These are phyloP conservation scores for Adelosebastes latens DNA, from an alignment of 2,797 vertebrate species.

Conservation along the genomic window DNA sequence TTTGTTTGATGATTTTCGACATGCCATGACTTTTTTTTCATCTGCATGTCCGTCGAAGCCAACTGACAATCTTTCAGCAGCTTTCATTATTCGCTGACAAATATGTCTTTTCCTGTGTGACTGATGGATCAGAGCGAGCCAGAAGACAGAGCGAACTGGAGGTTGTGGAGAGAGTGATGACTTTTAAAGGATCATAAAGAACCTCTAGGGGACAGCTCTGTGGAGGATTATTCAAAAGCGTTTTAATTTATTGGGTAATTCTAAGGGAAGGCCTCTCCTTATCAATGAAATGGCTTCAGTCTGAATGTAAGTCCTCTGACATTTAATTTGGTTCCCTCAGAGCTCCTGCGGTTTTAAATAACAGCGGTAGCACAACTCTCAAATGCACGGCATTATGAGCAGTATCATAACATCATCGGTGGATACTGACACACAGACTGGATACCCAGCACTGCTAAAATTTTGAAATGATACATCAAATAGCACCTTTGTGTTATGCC, in stretches of 20 bases:
- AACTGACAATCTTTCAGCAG: constrained; percentile 45
- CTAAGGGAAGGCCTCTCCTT: constrained; percentile 70
- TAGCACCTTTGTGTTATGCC: background rate
- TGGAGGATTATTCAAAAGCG: constrained; percentile 77
- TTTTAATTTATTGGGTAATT: constrained; percentile 83
- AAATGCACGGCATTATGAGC: constrained; percentile 40
- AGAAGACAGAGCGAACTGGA: constrained; percentile 65
- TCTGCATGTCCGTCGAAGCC: constrained; percentile 24
- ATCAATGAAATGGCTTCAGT: constrained; percentile 75
- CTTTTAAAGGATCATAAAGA: constrained; percentile 82
- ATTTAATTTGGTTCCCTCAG: constrained; percentile 67
- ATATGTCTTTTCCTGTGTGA: constrained; percentile 72
- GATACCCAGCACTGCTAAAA: background rate
- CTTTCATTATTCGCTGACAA: constrained; percentile 74
- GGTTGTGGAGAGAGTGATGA: constrained; percentile 75
- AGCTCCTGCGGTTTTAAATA: constrained; percentile 58
- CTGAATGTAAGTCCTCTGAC: constrained; percentile 72
- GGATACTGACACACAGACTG: constrained; percentile 2
- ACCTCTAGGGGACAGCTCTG: constrained; percentile 71
- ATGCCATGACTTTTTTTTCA: too few species aligned
- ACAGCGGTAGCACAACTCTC: constrained; percentile 32
- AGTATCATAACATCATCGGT: constrained; percentile 28
- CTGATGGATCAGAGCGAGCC: constrained; percentile 57
- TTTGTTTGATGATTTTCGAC: too few species aligned
- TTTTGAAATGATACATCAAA: constrained; percentile 29